Conservation (phyloP, 2,888 invertebrate species). For the Chrysotoxum bicinctum region DNA sequence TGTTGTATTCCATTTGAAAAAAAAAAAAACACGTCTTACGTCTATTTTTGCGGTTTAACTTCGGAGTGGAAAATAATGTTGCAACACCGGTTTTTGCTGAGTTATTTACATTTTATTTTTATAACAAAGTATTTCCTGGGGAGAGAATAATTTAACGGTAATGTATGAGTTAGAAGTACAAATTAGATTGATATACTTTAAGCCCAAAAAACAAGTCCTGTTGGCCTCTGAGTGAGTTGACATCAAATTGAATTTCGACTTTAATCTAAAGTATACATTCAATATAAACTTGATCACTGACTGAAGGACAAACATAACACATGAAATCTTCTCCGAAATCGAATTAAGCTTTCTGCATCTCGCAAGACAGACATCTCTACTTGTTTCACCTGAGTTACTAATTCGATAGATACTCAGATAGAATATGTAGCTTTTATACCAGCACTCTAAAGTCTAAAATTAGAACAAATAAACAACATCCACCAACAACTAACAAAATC, state of each 20-base stretch:
- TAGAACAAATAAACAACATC: constrained; percentile 58
- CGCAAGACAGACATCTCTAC: not conserved
- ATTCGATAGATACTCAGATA: constrained; percentile 34
- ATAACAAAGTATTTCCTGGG: not conserved
- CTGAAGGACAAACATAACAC: not conserved
- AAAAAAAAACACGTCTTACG: constrained; percentile 1
- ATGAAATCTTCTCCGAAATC: not conserved
- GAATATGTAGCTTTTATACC: not conserved
- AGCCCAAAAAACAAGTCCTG: not conserved
- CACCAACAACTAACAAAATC: constrained; percentile 11
- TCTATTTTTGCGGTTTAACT: constrained; percentile 11
- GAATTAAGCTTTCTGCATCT: constrained; percentile 19
- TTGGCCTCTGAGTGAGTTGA: not conserved
- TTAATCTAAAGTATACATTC: not conserved
- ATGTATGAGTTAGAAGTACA: too few species aligned
- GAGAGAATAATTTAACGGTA: not conserved
- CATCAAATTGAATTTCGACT: not conserved
- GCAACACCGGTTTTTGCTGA: constrained; percentile 2
- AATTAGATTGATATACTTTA: not conserved
- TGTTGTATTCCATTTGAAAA: not conserved
- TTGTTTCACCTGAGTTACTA: constrained; percentile 25
- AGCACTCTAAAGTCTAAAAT: constrained; percentile 20
- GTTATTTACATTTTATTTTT: constrained; percentile 17
- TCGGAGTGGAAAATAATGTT: not conserved
- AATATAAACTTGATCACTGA: not conserved